Evolutionary conservation across 1,140 invertebrate genomes (phyloP).

Genomic region (Trichonephila inaurata): DNA sequence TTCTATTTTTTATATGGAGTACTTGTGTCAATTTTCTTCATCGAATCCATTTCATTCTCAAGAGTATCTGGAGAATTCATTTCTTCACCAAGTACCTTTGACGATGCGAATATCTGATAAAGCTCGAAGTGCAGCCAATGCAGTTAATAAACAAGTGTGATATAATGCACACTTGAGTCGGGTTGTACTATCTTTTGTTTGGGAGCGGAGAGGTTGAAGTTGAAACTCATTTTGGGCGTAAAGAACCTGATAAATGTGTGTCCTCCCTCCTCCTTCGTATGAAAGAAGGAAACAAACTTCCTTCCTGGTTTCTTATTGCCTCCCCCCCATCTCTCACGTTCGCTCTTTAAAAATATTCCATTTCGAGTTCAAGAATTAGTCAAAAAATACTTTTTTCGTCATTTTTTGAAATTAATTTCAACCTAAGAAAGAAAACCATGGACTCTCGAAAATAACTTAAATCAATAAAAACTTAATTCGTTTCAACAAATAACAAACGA

Average conservation of each 20-base stretch:
- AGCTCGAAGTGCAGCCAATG: not conserved
- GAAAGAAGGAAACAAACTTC: not conserved
- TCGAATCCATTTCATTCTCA: too few species aligned
- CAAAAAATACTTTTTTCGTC: too few species aligned
- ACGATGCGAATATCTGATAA: not conserved
- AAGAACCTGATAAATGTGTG: not conserved
- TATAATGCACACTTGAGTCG: not conserved
- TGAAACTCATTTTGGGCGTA: not conserved
- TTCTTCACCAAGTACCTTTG: not conserved
- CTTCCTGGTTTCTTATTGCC: constrained; percentile 1
- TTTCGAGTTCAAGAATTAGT: too few species aligned
- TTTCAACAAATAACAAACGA: too few species aligned
- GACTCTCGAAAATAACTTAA: too few species aligned
- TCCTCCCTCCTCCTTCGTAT: not conserved
- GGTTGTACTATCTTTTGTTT: not conserved
- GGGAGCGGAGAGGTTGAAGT: not conserved
- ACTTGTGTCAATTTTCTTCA: too few species aligned
- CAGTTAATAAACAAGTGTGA: not conserved
- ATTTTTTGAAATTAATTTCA: too few species aligned
- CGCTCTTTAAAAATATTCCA: too few species aligned
- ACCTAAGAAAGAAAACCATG: too few species aligned
- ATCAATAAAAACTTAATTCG: too few species aligned
- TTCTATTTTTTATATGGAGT: too few species aligned
- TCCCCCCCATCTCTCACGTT: not conserved
- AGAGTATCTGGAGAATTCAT: not conserved